Conservation (phyloP, 92 coral and sea anemone species). For the Parazoanthus atlanticus region DNA sequence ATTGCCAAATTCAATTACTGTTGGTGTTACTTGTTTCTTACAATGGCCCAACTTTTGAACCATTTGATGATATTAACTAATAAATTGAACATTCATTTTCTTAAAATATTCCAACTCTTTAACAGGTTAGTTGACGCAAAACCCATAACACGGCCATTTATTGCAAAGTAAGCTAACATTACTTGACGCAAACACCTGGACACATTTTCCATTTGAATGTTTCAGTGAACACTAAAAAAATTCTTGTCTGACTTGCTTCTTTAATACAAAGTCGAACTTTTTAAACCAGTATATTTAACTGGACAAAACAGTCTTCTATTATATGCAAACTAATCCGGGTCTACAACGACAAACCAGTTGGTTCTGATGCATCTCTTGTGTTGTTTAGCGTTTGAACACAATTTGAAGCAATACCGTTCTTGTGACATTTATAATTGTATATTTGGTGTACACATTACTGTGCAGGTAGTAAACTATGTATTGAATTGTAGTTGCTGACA, state of each 20-base stretch:
- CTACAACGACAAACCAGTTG: too few relatives aligned
- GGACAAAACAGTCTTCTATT: neutral
- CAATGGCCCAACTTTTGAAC: neutral
- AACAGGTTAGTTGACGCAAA: too few relatives aligned
- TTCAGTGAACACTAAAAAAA: neutral
- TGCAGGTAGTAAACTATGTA: neutral
- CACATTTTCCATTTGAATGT: neutral
- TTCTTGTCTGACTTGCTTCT: neutral
- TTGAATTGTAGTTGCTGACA: neutral
- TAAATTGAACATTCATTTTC: too few relatives aligned
- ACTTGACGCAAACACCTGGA: neutral
- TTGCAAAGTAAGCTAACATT: neutral
- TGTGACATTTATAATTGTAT: neutral
- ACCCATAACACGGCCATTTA: too few relatives aligned
- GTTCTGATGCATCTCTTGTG: too few relatives aligned
- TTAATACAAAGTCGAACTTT: too few relatives aligned
- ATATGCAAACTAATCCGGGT: neutral
- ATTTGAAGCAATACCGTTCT: neutral
- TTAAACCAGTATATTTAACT: neutral
- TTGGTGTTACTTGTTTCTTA: too few relatives aligned
- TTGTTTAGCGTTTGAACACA: too few relatives aligned
- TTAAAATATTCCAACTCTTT: too few relatives aligned
- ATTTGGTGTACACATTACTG: neutral
- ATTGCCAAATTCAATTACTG: too few relatives aligned
- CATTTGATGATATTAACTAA: too few relatives aligned